These are phyloP conservation scores for Eupleurogrammus muticus DNA, from an alignment of 2,797 vertebrate species.

Conservation along the genomic window DNA sequence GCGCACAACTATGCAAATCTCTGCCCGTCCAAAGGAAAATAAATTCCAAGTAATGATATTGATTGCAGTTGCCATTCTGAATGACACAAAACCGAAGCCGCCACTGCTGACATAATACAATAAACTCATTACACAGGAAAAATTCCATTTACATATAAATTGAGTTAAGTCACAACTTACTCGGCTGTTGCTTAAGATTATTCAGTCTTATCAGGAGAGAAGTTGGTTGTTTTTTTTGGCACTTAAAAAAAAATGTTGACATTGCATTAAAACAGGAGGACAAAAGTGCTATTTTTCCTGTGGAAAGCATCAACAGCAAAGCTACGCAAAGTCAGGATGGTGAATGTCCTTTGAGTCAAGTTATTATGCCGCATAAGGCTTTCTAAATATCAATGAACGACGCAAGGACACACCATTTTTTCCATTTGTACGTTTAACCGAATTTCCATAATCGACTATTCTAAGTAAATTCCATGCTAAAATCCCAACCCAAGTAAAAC, in stretches of 20 bases:
- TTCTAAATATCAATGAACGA: constrained; percentile 10
- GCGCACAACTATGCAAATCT: constrained; percentile 54
- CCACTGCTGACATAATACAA: constrained; percentile 72
- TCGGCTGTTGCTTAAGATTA: constrained; percentile 71
- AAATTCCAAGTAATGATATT: constrained; percentile 59
- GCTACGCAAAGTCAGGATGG: constrained; percentile 20
- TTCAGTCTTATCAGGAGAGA: constrained; percentile 69
- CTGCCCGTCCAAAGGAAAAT: constrained; percentile 43
- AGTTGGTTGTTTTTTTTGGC: constrained; percentile 35
- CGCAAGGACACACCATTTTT: constrained; percentile 15
- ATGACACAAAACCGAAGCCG: constrained; percentile 69
- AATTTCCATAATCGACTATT: background rate
- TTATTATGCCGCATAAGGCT: constrained; percentile 8
- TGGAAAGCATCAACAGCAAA: constrained; percentile 14
- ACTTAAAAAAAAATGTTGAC: constrained; percentile 58
- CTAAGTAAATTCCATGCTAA: background rate
- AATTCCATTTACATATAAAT: constrained; percentile 86
- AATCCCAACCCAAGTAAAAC: background rate
- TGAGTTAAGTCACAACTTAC: constrained; percentile 77
- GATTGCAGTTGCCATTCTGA: constrained; percentile 59
- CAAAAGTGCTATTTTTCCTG: constrained; percentile 52
- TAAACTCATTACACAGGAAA: constrained; percentile 80
- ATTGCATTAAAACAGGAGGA: constrained; percentile 58
- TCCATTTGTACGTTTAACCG: constrained; percentile 2
- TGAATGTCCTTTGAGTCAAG: constrained; percentile 39